phyloP scores from a whole-genome alignment of 1,140 invertebrate species.

The Zaprionus lachaisei region DNA sequence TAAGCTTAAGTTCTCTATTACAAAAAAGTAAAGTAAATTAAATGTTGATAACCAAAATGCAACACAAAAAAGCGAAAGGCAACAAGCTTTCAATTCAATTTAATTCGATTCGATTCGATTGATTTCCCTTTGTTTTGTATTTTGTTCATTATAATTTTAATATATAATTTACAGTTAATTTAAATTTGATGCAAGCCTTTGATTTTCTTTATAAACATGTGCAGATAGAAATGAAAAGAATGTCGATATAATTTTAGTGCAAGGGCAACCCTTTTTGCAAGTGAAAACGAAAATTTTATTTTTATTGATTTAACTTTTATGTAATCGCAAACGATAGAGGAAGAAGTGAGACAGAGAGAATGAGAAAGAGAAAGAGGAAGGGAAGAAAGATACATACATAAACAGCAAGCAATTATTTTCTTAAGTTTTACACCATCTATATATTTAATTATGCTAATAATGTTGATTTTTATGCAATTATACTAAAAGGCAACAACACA shows the following conservation, averaged over 20 bases:
- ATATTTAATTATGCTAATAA: constrained; percentile 75
- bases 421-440: constrained; percentile 69
- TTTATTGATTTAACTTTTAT: constrained; percentile 69
- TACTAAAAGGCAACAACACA: constrained; percentile 74
- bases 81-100: constrained; percentile 27
- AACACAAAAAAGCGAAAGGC: constrained; percentile 17
- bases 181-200: constrained; percentile 45
- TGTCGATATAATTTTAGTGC: constrained; percentile 82
- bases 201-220: constrained; percentile 39
- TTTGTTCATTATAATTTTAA: constrained; percentile 25
- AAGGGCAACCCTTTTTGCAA: constrained; percentile 58
- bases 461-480: constrained; percentile 80
- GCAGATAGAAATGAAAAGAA: constrained; percentile 61
- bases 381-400: background rate
- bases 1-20: constrained; percentile 47
- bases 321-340: constrained; percentile 9
- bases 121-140: constrained; percentile 33
- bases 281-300: constrained; percentile 49
- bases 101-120: constrained; percentile 6
- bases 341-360: constrained; percentile 18
- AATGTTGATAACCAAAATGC: constrained; percentile 35
- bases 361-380: constrained; percentile 19
- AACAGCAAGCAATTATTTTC: constrained; percentile 39
- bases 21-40: constrained; percentile 38
- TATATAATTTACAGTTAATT: constrained; percentile 26